A percentile compares a stretch with the other conserved stretches of the same genome.
phyloP scores from a whole-genome alignment of 2,888 invertebrate genomes.

The Aleiodes alternator region DNA sequence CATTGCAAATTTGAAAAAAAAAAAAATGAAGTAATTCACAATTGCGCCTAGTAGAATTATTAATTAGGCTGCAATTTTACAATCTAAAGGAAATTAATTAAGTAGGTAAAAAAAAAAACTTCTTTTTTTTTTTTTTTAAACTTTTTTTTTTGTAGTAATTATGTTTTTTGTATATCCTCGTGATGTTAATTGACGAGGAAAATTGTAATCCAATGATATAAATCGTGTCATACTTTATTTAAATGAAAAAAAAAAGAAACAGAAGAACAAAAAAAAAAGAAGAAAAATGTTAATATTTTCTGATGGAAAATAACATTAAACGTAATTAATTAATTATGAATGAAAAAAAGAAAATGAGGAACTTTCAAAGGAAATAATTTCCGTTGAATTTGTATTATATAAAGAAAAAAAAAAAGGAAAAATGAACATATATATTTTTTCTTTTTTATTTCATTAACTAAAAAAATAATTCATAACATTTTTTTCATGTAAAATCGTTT shows the following conservation, averaged over 20 bases:
- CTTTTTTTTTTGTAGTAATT: not conserved
- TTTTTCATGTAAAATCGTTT: constrained; percentile 5
- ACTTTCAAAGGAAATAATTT: no score
- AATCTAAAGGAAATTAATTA: constrained; percentile 17
- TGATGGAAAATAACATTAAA: no score
- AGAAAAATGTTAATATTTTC: not conserved
- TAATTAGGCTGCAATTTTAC: constrained; percentile 28
- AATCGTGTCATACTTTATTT: constrained; percentile 27
- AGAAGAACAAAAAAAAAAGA: not conserved
- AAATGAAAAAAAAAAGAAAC: constrained; percentile 3
- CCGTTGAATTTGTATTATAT: constrained; percentile 21
- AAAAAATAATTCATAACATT: constrained; percentile 4
- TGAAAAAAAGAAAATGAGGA: no score
- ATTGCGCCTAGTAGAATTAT: constrained; percentile 31
- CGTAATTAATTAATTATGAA: no score
- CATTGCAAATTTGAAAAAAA: constrained; percentile 26
- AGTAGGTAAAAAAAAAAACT: constrained; percentile 2
- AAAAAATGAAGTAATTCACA: constrained; percentile 1
- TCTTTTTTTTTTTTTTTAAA: constrained; percentile 15
- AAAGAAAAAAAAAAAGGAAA: not conserved
- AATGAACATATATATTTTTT: not conserved
- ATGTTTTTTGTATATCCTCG: constrained; percentile 11
- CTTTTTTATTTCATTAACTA: constrained; percentile 9
- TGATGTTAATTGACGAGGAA: not conserved
- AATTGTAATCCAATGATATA: constrained; percentile 19